phyloP scores from a whole-genome alignment of 2,888 invertebrate genomes.

The Plagodis dolabraria region DNA sequence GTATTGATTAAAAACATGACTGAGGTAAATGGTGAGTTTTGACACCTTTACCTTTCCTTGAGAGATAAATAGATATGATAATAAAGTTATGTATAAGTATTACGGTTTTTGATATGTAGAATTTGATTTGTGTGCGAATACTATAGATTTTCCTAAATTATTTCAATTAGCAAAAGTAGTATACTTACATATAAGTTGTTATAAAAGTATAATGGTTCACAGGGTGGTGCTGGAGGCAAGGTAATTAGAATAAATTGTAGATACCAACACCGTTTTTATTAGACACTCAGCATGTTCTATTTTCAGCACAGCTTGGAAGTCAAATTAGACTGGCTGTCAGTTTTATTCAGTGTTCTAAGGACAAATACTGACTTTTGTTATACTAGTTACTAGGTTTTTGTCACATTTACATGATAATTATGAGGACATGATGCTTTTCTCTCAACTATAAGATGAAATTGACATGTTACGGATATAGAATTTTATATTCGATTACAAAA shows the following conservation, averaged over 20 bases:
- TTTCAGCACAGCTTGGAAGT: constrained; percentile 54
- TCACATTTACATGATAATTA: constrained; percentile 8
- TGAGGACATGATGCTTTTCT: neutral
- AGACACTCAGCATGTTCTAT: constrained; percentile 66
- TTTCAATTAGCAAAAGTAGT: constrained; percentile 5
- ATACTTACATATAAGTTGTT: constrained; percentile 34
- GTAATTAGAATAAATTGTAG: constrained; percentile 62
- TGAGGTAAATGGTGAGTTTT: too few species aligned
- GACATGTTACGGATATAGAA: neutral
- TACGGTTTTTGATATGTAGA: too few species aligned
- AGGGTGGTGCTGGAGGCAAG: constrained; percentile 81
- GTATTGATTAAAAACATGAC: too few species aligned
- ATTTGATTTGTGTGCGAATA: neutral
- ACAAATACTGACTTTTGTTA: constrained; percentile 10
- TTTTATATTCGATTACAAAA: neutral
- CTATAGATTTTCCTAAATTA: neutral
- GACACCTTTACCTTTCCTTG: too few species aligned
- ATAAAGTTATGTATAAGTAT: too few species aligned
- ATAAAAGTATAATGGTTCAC: constrained; percentile 66
- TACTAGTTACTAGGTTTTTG: constrained; percentile 2
- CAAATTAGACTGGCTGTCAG: constrained; percentile 54
- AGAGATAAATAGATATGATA: too few species aligned
- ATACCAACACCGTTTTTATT: constrained; percentile 52
- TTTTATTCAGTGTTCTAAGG: constrained; percentile 9
- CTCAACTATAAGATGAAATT: neutral